Percentiles rank a stretch among this genome's conserved stretches.
These are phyloP conservation scores for Ruditapes philippinarum DNA, from an alignment of 1,140 invertebrate species.

Conservation along the genomic window DNA sequence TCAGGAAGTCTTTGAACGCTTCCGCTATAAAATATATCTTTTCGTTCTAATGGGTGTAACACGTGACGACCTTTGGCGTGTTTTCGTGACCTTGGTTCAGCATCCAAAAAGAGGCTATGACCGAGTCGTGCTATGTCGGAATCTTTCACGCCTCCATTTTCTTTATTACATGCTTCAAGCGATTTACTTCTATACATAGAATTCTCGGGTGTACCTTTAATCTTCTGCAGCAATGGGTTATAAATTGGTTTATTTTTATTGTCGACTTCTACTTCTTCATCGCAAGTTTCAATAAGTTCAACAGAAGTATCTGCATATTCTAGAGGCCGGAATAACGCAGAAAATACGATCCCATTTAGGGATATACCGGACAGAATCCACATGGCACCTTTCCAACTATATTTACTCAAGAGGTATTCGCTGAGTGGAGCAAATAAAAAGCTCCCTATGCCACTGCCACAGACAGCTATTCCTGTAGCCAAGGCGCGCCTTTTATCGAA, in stretches of 20 bases:
- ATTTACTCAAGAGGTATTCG: slow-evolving; percentile 89
- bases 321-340: slow-evolving; percentile 97
- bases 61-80: slow-evolving; percentile 35
- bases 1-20: slow-evolving; percentile 86
- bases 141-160: background rate
- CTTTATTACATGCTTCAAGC: slow-evolving; percentile 34
- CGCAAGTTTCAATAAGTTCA: background rate
- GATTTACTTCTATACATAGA: slow-evolving; percentile 42
- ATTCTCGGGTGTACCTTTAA: background rate
- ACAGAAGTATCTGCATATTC: background rate
- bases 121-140: slow-evolving; percentile 45
- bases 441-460: slow-evolving; percentile 96
- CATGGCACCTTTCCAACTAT: slow-evolving; percentile 92
- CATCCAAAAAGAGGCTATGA: slow-evolving; percentile 29
- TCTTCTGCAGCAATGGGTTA: background rate
- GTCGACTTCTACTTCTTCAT: slow-evolving; percentile 22
- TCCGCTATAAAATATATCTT: slow-evolving; percentile 80
- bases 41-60: slow-evolving; percentile 69
- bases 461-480: slow-evolving; percentile 99
- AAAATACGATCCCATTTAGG: slow-evolving; percentile 96
- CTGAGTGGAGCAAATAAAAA: slow-evolving; percentile 92
- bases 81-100: slow-evolving; percentile 5
- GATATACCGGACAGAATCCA: slow-evolving; percentile 92
- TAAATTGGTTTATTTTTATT: background rate
- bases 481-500: slow-evolving; percentile 98